These are phyloP conservation scores for Nematostella vectensis DNA, from an alignment of 92 coral and sea anemone species.

Conservation along the genomic window DNA sequence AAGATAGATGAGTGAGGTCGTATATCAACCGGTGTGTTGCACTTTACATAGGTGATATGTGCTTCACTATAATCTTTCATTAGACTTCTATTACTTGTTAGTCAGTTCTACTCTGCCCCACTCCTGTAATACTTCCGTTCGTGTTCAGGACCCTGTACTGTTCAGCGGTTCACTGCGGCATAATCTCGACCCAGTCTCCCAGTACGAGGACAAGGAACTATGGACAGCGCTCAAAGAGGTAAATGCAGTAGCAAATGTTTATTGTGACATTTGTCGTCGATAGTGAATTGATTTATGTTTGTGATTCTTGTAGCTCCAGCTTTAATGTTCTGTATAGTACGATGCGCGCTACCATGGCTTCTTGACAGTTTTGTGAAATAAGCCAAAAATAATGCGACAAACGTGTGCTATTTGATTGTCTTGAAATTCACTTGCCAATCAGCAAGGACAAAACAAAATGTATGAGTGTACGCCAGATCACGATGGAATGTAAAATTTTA, in stretches of 20 bases:
- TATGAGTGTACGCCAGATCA: too few relatives aligned
- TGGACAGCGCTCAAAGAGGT: slow-evolving; percentile 87
- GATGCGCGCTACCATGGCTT: too few relatives aligned
- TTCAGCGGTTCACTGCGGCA: slow-evolving; percentile 70
- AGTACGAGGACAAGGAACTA: slow-evolving; percentile 58
- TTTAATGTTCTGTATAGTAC: neutral
- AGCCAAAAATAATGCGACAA: too few relatives aligned
- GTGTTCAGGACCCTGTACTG: slow-evolving; percentile 72
- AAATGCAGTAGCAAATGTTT: neutral
- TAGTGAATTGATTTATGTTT: too few relatives aligned
- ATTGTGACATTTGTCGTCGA: too few relatives aligned
- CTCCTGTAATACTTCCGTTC: neutral
- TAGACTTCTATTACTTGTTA: neutral
- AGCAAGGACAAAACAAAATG: too few relatives aligned
- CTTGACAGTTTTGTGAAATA: too few relatives aligned
- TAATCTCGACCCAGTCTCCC: slow-evolving; percentile 76
- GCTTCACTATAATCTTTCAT: neutral
- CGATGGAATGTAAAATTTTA: too few relatives aligned
- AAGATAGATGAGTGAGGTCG: neutral
- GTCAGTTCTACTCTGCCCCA: neutral
- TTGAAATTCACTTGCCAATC: too few relatives aligned
- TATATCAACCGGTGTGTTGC: neutral
- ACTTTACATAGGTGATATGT: neutral
- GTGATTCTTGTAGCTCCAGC: neutral
- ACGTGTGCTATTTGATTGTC: too few relatives aligned